Base-by-base conservation (phyloP, 2,113 vertebrate genomes). In the Ranitomeya imitator region DNA sequence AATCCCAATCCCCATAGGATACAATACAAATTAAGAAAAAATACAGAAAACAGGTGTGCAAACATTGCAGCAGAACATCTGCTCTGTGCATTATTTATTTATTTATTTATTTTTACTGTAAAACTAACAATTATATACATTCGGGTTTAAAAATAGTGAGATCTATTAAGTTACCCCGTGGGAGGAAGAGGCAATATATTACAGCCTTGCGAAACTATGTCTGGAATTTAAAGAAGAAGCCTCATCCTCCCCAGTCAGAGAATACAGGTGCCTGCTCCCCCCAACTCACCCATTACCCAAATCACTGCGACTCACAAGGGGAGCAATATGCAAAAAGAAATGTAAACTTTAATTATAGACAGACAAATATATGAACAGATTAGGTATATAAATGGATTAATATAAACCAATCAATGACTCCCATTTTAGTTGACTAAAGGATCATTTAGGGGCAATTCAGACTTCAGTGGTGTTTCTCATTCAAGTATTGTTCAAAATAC, bases 11-110 rank as follows among this genome's bases (percentile, higher is more conserved):
- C 26, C 81, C 69, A 83, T 78, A 76, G 71, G 80, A 83, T 65
- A 86, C 85, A 86, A 86, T 79, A 65, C 60, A 80, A 79, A 85
- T 85, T 71, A 81, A 80, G 51, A 61, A 77, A 69, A 31, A 85
- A 57, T 55, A 67, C 23, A 65, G 67, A 84, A 88, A 84, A 78
- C 87, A 88, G 80, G 80, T 88, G 87, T 78, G 57, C 69, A 88
- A 84, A 88, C 87, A 86, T 26, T 69, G 76, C 60, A 31, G 74
- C 12, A 51, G 51, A 79, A 86, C 76, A 79, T 86, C 60, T 79
- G 59, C 31, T 23, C 76, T 4, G 57, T 57, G 55, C 84, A 85
- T 73, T 76, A 79, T 76, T 76, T 63, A 26, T 78, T 65, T 78
- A 19, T 86, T 57, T n/a, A n/a, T n/a, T n/a, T 77, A 2, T 77